Conservation (phyloP, 2,888 invertebrate species). For the Electrophaes corylata region DNA sequence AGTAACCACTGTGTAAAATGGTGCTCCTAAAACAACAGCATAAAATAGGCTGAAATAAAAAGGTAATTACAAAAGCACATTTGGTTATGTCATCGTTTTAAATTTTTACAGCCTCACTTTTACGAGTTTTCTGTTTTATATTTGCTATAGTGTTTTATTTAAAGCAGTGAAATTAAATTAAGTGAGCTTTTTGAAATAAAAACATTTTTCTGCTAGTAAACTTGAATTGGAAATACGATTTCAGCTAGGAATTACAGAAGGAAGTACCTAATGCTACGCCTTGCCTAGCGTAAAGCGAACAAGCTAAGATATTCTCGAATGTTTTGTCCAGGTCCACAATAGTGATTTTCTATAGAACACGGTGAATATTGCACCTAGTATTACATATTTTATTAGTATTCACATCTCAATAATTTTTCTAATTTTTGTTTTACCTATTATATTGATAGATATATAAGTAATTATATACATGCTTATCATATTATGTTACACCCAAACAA, state of each 20-base stretch:
- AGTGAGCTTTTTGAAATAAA: not conserved
- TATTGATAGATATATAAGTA: too few species aligned
- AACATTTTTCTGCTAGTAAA: not conserved
- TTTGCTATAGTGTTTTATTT: slow-evolving; percentile 17
- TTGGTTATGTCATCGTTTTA: slow-evolving; percentile 33
- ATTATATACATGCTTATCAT: too few species aligned
- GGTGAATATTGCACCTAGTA: not conserved
- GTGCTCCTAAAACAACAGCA: slow-evolving; percentile 54
- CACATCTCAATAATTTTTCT: too few species aligned
- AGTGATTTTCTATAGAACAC: not conserved
- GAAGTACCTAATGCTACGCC: slow-evolving; percentile 7
- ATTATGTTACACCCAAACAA: too few species aligned
- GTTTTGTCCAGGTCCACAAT: not conserved
- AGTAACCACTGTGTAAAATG: slow-evolving; percentile 76
- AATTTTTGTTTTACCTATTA: too few species aligned
- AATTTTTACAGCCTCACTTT: slow-evolving; percentile 30
- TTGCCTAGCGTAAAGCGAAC: slow-evolving; percentile 10
- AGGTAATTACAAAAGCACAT: slow-evolving; percentile 31
- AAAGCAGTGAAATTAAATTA: slow-evolving; percentile 4
- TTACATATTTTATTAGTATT: too few species aligned
- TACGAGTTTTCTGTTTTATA: slow-evolving; percentile 27
- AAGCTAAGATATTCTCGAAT: slow-evolving; percentile 3
- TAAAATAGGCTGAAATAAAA: slow-evolving; percentile 31
- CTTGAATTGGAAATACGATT: slow-evolving; percentile 2
- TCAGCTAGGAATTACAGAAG: not conserved